Percentiles rank a stretch among this genome's conserved stretches.
These are phyloP conservation scores for Lycophotia porphyrea DNA, from an alignment of 2,888 invertebrate genomes.

Conservation along the genomic window DNA sequence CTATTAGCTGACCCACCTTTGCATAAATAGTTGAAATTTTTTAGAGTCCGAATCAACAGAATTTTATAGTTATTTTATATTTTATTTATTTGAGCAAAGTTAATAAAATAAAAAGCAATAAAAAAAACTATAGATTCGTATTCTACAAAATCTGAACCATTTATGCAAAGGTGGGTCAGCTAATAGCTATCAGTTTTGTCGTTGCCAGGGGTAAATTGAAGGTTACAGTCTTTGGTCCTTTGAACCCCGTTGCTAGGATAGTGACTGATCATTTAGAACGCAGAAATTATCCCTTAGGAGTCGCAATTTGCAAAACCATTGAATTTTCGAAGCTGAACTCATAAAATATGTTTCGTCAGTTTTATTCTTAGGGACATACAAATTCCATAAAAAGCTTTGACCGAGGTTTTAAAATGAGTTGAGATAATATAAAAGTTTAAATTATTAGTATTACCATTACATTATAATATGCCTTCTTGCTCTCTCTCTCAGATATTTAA, in stretches of 20 bases:
- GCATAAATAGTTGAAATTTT: too few species aligned
- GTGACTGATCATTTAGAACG: background rate
- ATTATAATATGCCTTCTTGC: background rate
- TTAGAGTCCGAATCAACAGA: too few species aligned
- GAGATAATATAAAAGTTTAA: background rate
- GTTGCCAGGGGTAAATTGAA: background rate
- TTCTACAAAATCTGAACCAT: too few species aligned
- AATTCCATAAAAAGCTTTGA: conserved; percentile 54
- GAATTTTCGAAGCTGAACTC: conserved; percentile 16
- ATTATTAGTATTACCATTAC: background rate
- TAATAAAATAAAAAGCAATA: too few species aligned
- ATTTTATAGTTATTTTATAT: too few species aligned
- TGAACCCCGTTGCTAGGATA: background rate
- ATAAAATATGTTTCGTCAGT: conserved; percentile 23
- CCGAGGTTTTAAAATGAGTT: conserved; percentile 61
- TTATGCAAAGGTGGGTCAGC: too few species aligned
- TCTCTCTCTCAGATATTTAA: background rate
- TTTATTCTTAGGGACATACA: conserved; percentile 36
- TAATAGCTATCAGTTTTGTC: too few species aligned
- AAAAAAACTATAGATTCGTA: too few species aligned
- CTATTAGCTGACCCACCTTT: too few species aligned
- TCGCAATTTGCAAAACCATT: background rate
- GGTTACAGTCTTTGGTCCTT: background rate
- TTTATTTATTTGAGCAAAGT: too few species aligned
- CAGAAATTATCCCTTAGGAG: background rate